Base-by-base conservation (phyloP, 2,797 vertebrate species). In the Periparus ater region DNA sequence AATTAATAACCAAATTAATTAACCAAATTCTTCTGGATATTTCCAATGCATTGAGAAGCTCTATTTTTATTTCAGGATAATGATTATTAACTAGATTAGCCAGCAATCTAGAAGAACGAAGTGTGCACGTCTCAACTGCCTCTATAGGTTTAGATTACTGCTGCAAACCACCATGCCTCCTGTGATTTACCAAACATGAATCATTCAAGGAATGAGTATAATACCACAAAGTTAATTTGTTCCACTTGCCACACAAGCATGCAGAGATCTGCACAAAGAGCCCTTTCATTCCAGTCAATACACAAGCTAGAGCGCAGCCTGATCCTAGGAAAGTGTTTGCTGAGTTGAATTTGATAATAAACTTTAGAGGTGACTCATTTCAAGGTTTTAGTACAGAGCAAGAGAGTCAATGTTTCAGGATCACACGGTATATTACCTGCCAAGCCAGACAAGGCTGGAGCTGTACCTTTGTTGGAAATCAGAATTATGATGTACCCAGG, bases 291-390 rank as follows among this genome's bases (percentile, higher is more conserved):
- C 25, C 36, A 7, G 5, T 34, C 48, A 86, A 42, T 38, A 62
- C 10, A 10, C 57, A 80, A 89, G 27, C 42, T 58, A 26, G 50
- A 78, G 84, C n/a, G 61, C 81, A 82, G 61, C 29, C 67, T 88
- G 78, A 94, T 68, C 81, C 47, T 30, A 83, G 58, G 54, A 85
- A 89, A 96, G 21, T 22, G n/a, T 85, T 91, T 85, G 57, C 78
- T 19, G 61, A 79, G 57, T n/a, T 92, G 60, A 85, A 67, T 48
- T 73, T 71, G 67, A 76, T 74, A 67, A 87, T 72, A 80, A 80
- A 61, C 34, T 87, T 93, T 18, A 61, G 34, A 61, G 30, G 34
- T 85, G 42, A 57, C 61, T 83, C 38, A 74, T 71, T 82, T 80
- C 38, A 80, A 88, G 54, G 50, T 85, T 77, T 90, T 38, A 58